A percentile compares a stretch with the other conserved stretches of the same genome.
These are phyloP conservation scores for Margaritifera margaritifera DNA, from an alignment of 2,888 invertebrate species.

Conservation along the genomic window DNA sequence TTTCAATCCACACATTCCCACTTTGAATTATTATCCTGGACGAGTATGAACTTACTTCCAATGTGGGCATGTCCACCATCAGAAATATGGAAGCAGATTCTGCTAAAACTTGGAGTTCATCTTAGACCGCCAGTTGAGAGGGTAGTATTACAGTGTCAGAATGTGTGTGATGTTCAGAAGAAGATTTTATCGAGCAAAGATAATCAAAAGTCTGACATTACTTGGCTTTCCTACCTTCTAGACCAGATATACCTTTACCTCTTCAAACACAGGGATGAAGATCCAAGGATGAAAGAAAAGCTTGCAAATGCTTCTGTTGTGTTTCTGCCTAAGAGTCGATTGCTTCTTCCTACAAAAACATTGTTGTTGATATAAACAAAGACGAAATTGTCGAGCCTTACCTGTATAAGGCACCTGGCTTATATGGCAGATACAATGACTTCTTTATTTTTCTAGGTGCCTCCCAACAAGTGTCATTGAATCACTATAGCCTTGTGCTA, in stretches of 20 bases:
- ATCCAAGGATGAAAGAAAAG: background rate
- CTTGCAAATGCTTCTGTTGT: background rate
- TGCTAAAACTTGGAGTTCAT: conserved; percentile 13
- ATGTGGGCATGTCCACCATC: background rate
- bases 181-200: background rate
- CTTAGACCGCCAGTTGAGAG: conserved; percentile 12
- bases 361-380: conserved; percentile 2
- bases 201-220: background rate
- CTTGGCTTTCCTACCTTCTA: background rate
- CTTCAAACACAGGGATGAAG: background rate
- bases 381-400: too few relatives aligned
- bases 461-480: too few relatives aligned
- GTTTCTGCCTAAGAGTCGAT: conserved; percentile 6
- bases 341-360: background rate
- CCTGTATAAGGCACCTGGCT: too few relatives aligned
- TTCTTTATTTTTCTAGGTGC: too few relatives aligned
- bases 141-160: conserved; percentile 25
- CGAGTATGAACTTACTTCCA: background rate
- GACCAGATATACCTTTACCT: background rate
- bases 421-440: too few relatives aligned
- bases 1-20: background rate
- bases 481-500: too few relatives aligned
- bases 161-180: conserved; percentile 16
- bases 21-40: background rate
- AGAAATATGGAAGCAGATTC: background rate